Evolutionary conservation across 1,140 invertebrate genomes (phyloP).

Genomic region (Hesperophylax magnus): DNA sequence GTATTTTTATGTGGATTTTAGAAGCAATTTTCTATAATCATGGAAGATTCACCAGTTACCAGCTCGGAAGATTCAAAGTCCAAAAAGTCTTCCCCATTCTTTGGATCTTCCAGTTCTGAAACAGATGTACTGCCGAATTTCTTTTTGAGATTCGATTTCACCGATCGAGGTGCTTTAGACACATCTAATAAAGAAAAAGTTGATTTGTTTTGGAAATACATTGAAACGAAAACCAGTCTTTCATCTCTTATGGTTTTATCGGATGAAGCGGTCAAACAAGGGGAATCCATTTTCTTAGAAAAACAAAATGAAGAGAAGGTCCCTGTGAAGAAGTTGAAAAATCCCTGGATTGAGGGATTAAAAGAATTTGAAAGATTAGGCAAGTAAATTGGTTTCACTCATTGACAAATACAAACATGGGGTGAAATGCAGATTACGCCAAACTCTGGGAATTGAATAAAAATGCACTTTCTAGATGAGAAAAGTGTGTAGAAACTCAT

Average conservation of each 20-base stretch:
- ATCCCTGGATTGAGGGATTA: constrained; percentile 5
- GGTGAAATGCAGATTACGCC: too few species aligned
- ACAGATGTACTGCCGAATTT: constrained; percentile 13
- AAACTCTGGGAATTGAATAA: too few species aligned
- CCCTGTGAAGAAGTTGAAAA: neutral
- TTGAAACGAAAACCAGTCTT: constrained; percentile 8
- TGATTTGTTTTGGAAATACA: constrained; percentile 18
- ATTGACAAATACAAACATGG: too few species aligned
- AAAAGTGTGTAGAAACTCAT: too few species aligned
- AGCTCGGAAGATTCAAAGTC: neutral
- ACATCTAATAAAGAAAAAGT: constrained; percentile 12
- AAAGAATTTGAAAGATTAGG: constrained; percentile 19
- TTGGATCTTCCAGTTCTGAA: constrained; percentile 28
- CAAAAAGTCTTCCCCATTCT: constrained; percentile 3
- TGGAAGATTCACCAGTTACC: neutral
- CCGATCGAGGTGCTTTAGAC: constrained; percentile 5
- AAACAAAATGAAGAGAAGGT: neutral
- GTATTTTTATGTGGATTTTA: neutral
- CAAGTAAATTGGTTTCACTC: neutral
- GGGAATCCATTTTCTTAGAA: neutral
- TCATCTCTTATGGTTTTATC: constrained; percentile 5
- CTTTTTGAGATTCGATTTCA: constrained; percentile 14
- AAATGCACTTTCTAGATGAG: too few species aligned
- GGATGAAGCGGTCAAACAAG: neutral
- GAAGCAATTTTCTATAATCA: neutral